A percentile compares a stretch with the other conserved stretches of the same genome.
These are phyloP conservation scores for Cryptocephalus moraei DNA, from an alignment of 2,888 invertebrate species.

Conservation along the genomic window DNA sequence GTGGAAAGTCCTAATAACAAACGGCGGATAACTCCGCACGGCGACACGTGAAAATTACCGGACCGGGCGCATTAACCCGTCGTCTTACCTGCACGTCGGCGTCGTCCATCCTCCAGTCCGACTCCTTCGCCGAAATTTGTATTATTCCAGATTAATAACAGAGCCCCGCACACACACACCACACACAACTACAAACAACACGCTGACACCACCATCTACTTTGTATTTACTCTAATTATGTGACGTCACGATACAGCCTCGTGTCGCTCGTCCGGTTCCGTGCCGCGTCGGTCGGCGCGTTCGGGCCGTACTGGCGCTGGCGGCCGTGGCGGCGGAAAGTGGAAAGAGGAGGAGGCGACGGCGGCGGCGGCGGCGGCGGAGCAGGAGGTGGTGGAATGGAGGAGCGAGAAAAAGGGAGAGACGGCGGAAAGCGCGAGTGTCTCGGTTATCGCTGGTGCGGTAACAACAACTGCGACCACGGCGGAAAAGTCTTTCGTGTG, in stretches of 20 bases:
- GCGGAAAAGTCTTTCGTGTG: no score
- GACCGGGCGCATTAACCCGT: slow-evolving; percentile 10
- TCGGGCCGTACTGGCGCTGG: no score
- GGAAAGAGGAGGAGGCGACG: slow-evolving; percentile 1
- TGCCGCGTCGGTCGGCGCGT: no score
- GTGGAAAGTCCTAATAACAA: slow-evolving; percentile 27
- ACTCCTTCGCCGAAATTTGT: slow-evolving; percentile 12
- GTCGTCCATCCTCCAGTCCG: slow-evolving; percentile 32
- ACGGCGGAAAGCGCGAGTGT: neutral
- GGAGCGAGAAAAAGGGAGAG: neutral
- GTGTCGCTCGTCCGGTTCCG: no score
- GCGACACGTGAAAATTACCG: slow-evolving; percentile 17
- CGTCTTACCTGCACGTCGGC: slow-evolving; percentile 38
- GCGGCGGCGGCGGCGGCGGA: neutral
- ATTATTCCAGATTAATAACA: slow-evolving; percentile 33
- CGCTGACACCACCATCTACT: slow-evolving; percentile 56
- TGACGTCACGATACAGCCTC: slow-evolving; percentile 51
- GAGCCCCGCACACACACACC: slow-evolving; percentile 33
- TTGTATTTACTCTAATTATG: slow-evolving; percentile 62
- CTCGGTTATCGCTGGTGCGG: no score
- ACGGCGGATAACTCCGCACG: slow-evolving; percentile 15
- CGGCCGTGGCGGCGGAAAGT: no score
- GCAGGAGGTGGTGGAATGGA: neutral
- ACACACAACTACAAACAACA: slow-evolving; percentile 39
- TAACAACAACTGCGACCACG: no score